Evolutionary conservation across 2,113 vertebrate genomes (phyloP).

Genomic region (Lontra canadensis): DNA sequence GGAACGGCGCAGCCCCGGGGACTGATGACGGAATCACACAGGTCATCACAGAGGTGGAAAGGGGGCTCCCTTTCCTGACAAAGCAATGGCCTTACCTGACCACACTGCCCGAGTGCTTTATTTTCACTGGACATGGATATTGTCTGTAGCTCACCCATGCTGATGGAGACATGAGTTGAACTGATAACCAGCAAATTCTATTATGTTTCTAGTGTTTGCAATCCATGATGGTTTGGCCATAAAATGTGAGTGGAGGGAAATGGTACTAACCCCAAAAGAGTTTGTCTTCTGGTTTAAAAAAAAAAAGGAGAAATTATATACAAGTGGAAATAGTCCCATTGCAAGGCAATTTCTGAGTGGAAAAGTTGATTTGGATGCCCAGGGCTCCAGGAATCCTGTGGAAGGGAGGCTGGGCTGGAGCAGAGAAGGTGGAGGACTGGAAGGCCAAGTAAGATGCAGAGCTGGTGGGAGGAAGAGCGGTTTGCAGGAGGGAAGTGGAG

Average conservation of each 20-base stretch:
- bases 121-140: background rate
- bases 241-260: background rate
- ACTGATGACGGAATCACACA: rapidly evolving
- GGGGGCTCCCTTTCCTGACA: background rate
- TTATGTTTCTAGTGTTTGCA: background rate
- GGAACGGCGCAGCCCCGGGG: rapidly evolving
- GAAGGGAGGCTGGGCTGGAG: background rate
- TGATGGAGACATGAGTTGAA: background rate
- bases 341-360: background rate
- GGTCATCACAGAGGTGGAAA: too few species aligned
- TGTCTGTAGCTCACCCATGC: background rate
- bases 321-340: background rate
- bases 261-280: background rate
- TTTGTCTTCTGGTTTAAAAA: background rate
- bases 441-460: background rate
- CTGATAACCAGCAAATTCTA: background rate
- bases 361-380: background rate
- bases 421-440: background rate
- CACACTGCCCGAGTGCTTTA: rapidly evolving
- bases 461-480: background rate
- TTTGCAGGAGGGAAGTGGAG: background rate
- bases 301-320: background rate
- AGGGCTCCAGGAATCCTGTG: background rate
- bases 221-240: background rate
- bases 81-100: rapidly evolving